These are phyloP conservation scores for Drosophila phalerata DNA, from an alignment of 2,888 invertebrate genomes.

Conservation along the genomic window DNA sequence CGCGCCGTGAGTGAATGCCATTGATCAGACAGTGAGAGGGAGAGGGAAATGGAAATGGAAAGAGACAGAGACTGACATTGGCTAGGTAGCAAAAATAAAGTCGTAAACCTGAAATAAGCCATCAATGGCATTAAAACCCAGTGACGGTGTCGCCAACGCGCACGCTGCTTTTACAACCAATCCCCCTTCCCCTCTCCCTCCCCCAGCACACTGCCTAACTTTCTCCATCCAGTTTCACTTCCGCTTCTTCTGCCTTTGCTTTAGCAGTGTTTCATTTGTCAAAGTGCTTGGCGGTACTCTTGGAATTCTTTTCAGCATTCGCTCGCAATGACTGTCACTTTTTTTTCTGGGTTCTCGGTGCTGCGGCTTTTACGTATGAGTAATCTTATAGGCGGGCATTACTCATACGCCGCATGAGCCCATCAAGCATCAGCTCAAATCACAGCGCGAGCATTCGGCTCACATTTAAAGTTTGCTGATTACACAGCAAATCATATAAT, in stretches of 20 bases:
- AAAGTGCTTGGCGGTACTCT: constrained; percentile 68
- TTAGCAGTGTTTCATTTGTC: constrained; percentile 72
- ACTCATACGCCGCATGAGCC: constrained; percentile 66
- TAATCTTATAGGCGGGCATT: constrained; percentile 78
- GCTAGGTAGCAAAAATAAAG: constrained; percentile 78
- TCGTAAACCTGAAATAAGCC: constrained; percentile 81
- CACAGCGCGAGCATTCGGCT: constrained; percentile 39
- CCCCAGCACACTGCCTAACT: no score
- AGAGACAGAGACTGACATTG: constrained; percentile 48
- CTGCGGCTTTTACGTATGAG: constrained; percentile 74
- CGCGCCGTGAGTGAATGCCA: constrained; percentile 68
- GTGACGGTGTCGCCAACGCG: constrained; percentile 57
- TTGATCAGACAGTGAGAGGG: constrained; percentile 43
- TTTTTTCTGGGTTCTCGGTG: constrained; percentile 21
- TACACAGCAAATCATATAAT: constrained; percentile 81
- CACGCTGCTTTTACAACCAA: constrained; percentile 49
- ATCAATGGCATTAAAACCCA: constrained; percentile 79
- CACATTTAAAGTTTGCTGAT: constrained; percentile 76
- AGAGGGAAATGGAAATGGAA: constrained; percentile 18
- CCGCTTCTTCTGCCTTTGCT: constrained; percentile 7
- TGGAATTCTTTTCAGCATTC: constrained; percentile 36
- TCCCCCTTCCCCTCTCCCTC: neutral
- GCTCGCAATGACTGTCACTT: constrained; percentile 64
- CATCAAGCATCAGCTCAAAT: constrained; percentile 48
- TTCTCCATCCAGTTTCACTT: neutral